phyloP scores from a whole-genome alignment of 2,888 invertebrate genomes.

The Agrotis segetum region DNA sequence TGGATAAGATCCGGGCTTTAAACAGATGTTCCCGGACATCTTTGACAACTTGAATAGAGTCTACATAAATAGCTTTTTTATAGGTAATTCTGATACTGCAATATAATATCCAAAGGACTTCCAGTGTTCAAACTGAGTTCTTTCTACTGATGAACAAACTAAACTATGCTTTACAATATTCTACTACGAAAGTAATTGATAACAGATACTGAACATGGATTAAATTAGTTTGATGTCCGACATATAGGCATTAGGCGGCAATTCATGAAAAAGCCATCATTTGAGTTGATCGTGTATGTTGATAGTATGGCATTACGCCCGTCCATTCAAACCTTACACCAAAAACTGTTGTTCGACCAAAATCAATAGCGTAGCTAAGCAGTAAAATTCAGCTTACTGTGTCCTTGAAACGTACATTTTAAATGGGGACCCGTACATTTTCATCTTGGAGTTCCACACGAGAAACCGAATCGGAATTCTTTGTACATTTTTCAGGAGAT shows the following conservation, averaged over 20 bases:
- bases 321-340: slow-evolving; percentile 37
- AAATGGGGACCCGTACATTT: slow-evolving; percentile 36
- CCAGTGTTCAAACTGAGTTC: neutral
- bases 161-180: neutral
- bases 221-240: slow-evolving; percentile 1
- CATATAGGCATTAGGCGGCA: neutral
- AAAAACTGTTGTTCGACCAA: slow-evolving; percentile 42
- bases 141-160: neutral
- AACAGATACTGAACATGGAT: neutral
- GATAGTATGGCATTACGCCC: slow-evolving; percentile 19
- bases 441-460: slow-evolving; percentile 12
- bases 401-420: slow-evolving; percentile 50
- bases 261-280: slow-evolving; percentile 20
- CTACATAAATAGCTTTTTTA: slow-evolving; percentile 2
- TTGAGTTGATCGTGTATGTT: slow-evolving; percentile 26
- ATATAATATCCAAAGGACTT: neutral
- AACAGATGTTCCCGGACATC: slow-evolving; percentile 33
- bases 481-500: neutral
- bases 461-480: slow-evolving; percentile 16
- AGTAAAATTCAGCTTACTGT: slow-evolving; percentile 43
- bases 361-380: slow-evolving; percentile 48
- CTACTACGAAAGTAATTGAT: slow-evolving; percentile 7
- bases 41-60: slow-evolving; percentile 33
- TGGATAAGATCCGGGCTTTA: slow-evolving; percentile 17
- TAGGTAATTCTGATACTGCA: neutral